Evolutionary conservation across 2,113 vertebrate species (phyloP).

Genomic region (Aspidoscelis tigris): DNA sequence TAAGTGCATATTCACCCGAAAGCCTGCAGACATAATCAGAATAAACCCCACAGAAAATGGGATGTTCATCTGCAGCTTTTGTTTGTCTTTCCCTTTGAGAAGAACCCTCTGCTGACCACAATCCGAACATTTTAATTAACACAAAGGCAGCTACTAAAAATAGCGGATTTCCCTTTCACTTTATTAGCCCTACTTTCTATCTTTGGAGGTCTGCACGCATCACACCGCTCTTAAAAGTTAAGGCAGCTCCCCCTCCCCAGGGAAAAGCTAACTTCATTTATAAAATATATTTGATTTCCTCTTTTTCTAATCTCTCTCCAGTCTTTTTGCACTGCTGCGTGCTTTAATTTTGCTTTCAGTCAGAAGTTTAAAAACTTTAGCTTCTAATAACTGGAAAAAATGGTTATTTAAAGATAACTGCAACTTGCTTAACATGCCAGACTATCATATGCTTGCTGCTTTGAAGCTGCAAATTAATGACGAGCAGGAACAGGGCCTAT

Average conservation of each 20-base stretch:
- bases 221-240: constrained; percentile 58
- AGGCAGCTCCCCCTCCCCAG: constrained; percentile 51
- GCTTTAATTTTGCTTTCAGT: constrained; percentile 85
- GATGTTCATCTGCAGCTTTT: not conserved
- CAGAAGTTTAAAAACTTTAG: constrained; percentile 87
- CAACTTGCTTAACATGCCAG: constrained; percentile 92
- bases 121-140: constrained; percentile 14
- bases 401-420: constrained; percentile 93
- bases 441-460: constrained; percentile 92
- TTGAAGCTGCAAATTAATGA: constrained; percentile 98
- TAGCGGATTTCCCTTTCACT: constrained; percentile 41
- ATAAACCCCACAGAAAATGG: constrained; percentile 10
- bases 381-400: constrained; percentile 89
- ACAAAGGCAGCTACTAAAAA: constrained; percentile 51
- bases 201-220: constrained; percentile 41
- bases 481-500: constrained; percentile 92
- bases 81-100: constrained; percentile 16
- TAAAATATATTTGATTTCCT: constrained; percentile 76
- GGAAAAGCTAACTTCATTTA: constrained; percentile 78
- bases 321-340: constrained; percentile 73
- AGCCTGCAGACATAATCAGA: not conserved
- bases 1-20: constrained; percentile 20
- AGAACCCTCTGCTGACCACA: not conserved
- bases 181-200: constrained; percentile 35
- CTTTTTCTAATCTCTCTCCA: constrained; percentile 73